Conservation (phyloP, 92 coral and sea anemone genomes). For the Umimayanthus chanpuru region DNA sequence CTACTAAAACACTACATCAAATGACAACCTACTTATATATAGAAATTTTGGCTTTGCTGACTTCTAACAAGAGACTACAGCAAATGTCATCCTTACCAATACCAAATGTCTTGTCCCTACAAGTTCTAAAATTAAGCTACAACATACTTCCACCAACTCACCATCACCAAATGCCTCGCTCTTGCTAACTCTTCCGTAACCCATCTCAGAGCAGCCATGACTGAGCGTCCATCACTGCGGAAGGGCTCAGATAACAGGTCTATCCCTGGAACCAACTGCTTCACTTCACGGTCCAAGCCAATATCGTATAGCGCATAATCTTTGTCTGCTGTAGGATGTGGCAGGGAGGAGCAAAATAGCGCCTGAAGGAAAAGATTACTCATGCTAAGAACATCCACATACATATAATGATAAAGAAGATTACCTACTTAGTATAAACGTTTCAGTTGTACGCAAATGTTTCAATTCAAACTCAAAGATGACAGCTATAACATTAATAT, state of each 20-base stretch:
- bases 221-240: slow-evolving; percentile 90
- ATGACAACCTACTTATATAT: too few species aligned
- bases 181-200: slow-evolving; percentile 87
- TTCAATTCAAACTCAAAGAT: too few species aligned
- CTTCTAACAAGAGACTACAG: too few species aligned
- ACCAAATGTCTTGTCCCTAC: neutral
- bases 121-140: neutral
- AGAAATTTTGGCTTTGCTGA: too few species aligned
- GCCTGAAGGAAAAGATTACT: slow-evolving; percentile 61
- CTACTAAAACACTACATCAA: too few species aligned
- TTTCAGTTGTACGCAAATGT: too few species aligned
- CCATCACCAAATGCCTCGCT: slow-evolving; percentile 77
- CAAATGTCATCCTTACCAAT: too few species aligned
- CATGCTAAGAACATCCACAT: neutral
- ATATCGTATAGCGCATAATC: slow-evolving; percentile 95
- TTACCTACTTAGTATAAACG: too few species aligned
- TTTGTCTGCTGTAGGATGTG: slow-evolving; percentile 91
- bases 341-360: slow-evolving; percentile 81
- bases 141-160: slow-evolving; percentile 23
- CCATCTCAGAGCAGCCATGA: slow-evolving; percentile 87
- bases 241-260: slow-evolving; percentile 92
- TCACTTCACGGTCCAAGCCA: slow-evolving; percentile 76
- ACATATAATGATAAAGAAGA: neutral
- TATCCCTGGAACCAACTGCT: slow-evolving; percentile 84
- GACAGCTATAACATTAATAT: too few species aligned